These are phyloP conservation scores for Semaprochilodus insignis DNA, from an alignment of 2,797 vertebrate species.

Conservation along the genomic window DNA sequence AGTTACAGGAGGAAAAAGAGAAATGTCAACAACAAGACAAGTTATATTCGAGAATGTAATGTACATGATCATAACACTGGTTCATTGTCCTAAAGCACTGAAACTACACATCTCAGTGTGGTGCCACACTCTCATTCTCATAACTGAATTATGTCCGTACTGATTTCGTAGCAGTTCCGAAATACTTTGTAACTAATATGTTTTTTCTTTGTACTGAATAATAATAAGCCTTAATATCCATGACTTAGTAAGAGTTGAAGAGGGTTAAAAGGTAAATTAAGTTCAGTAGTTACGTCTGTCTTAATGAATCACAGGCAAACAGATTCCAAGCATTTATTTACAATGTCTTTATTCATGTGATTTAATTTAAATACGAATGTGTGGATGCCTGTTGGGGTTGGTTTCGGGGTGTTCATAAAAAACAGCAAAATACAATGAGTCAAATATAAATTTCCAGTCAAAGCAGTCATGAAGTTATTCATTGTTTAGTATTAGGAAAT, in stretches of 20 bases:
- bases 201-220: too few relatives aligned
- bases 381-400: neutral
- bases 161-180: neutral
- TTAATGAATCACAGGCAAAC: neutral
- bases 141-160: neutral
- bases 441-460: too few relatives aligned
- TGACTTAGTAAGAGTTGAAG: neutral
- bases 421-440: neutral
- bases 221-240: neutral
- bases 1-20: too few relatives aligned
- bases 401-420: too few relatives aligned
- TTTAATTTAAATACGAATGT: neutral
- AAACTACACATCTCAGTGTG: neutral
- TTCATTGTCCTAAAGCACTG: neutral
- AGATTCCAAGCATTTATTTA: slow-evolving; percentile 11
- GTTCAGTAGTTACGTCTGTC: neutral
- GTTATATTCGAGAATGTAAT: neutral
- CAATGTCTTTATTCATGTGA: neutral
- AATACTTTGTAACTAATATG: too few relatives aligned
- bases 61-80: neutral
- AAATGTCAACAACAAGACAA: too few relatives aligned
- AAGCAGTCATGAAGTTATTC: too few relatives aligned
- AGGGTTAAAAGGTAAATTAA: neutral
- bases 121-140: neutral
- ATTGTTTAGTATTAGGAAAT: too few relatives aligned